Evolutionary conservation across 2,888 invertebrate genomes (phyloP).

Genomic region (Cordilura impudica): DNA sequence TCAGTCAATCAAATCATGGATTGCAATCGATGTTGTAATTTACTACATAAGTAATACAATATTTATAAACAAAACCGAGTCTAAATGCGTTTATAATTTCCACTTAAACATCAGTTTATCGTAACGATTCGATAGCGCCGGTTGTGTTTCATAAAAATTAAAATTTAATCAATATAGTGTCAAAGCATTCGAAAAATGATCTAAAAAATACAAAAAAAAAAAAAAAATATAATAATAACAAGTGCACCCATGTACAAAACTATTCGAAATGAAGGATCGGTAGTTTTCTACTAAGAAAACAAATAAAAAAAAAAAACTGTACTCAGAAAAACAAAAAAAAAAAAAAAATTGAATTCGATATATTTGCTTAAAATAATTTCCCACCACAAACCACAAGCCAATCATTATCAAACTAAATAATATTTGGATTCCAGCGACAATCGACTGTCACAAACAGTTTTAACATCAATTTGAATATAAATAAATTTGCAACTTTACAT

Average conservation of each 20-base stretch:
- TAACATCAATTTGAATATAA: not conserved
- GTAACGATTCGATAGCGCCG: conserved; percentile 74
- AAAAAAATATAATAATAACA: not conserved
- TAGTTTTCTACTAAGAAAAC: not conserved
- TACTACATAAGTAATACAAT: conserved; percentile 30
- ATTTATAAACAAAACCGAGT: conserved; percentile 62
- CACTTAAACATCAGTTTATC: conserved; percentile 73
- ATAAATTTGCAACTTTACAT: not conserved
- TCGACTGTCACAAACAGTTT: not conserved
- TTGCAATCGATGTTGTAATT: not conserved
- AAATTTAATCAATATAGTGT: not conserved
- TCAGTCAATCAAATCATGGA: conserved; percentile 30
- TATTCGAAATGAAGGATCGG: conserved; percentile 5
- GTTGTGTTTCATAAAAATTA: conserved; percentile 67
- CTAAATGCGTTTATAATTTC: conserved; percentile 72
- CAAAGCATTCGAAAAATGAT: not conserved
- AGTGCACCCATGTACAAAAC: not conserved
- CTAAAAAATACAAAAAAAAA: not conserved
- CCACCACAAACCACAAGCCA: conserved; percentile 69
- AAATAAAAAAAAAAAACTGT: conserved; percentile 19
- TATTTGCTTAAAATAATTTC: conserved; percentile 2
- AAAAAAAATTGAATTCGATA: conserved; percentile 45
- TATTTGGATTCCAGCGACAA: conserved; percentile 7
- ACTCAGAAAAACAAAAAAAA: not conserved
- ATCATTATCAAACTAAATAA: conserved; percentile 64